Evolutionary conservation across 2,888 invertebrate species (phyloP).

Genomic region (Hybos culiciformis): DNA sequence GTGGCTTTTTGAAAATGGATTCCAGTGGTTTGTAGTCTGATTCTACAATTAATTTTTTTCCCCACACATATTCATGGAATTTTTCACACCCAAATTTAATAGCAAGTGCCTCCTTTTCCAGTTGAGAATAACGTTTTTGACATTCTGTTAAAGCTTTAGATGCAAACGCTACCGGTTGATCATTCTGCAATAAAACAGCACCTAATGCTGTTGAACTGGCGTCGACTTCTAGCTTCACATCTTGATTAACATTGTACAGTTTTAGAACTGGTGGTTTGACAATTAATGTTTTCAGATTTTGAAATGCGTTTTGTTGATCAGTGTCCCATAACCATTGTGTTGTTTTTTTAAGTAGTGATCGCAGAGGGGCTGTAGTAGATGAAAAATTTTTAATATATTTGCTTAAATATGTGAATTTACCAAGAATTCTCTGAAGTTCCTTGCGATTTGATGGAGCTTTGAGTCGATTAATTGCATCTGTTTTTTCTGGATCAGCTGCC

Average conservation of each 20-base stretch:
- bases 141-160: not conserved
- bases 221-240: not conserved
- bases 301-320: no score
- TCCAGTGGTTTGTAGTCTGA: conserved; percentile 5
- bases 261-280: no score
- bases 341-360: not conserved
- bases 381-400: not conserved
- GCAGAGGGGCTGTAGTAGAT: not conserved
- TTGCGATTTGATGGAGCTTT: conserved; percentile 6
- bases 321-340: not conserved
- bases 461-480: conserved; percentile 9
- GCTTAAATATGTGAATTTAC: not conserved
- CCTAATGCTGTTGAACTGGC: not conserved
- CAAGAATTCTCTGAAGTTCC: not conserved
- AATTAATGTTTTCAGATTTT: not conserved
- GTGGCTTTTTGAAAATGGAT: conserved; percentile 3
- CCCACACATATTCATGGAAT: conserved; percentile 5
- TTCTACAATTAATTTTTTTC: conserved; percentile 5
- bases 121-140: not conserved
- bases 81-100: conserved; percentile 9
- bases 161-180: no score
- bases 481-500: conserved; percentile 10
- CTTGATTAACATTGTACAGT: no score
- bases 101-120: conserved; percentile 2
- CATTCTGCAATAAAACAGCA: not conserved